Evolutionary conservation across 64 coral and sea anemone genomes (phyloP), one percentile per base, ranked within the genome.

Genomic region (Montipora capricornis): DNA sequence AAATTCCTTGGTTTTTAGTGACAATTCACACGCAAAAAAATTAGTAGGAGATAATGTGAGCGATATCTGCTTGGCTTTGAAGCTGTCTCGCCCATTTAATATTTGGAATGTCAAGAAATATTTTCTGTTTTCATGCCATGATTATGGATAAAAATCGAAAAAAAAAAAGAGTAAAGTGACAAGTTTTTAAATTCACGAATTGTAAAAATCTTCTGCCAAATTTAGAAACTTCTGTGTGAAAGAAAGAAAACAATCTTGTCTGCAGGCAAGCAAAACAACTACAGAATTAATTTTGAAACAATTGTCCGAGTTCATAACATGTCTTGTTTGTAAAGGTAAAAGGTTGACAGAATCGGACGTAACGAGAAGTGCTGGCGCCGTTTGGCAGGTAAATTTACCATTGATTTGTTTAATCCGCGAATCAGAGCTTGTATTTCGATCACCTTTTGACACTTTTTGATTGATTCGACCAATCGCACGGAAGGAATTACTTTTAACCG

Each of bases 371-470:
- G 7, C 9, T 50, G 82, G 82, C 82, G 82, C 29, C 82, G 82
- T 14, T 5, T 46, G 66, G 62, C 29, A 13, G 82, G 15, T 16
- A 22, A 84, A 85, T 85, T 5, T 69, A 26, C 44, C 7, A 85
- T 20, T 49, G 62, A 50, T 85, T 69, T 69, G 82, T 84, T 84
- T 47, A 49, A 46, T 85, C 82, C 45, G 20, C 82, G 61, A 85
- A 85, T 85, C 44, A 68, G 45, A 85, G 8, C 1, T n/a, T 57
- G n/a, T 47, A 46, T 19, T 70, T 70, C 20, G 20, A 69, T 7
- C 37, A 8, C 16, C 4, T 71, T 71, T 49, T 70, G 82, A 69
- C 82, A 85, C 82, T 46, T 20, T 64, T 14, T 64, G 13, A 20
- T 47, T 47, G 66, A 7, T n/a, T 20, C 47, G 47, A 47, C 82